phyloP scores from a whole-genome alignment of 1,140 invertebrate genomes.

The Odontomachus brunneus region DNA sequence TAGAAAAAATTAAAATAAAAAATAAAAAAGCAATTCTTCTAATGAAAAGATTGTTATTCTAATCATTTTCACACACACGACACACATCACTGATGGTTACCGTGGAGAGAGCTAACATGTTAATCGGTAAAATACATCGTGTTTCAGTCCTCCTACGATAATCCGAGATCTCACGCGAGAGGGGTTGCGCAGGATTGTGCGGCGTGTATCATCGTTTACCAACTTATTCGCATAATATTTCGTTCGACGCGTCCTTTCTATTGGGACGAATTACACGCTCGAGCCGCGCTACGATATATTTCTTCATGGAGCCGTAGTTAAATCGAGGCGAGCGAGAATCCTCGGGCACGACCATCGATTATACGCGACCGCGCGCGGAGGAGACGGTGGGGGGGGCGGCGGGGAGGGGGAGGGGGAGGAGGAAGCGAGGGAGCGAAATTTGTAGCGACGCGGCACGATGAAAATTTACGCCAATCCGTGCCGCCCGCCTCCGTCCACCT shows the following conservation, averaged over 20 bases:
- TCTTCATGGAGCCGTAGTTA: constrained; percentile 48
- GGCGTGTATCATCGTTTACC: constrained; percentile 14
- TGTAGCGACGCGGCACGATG: constrained; percentile 54
- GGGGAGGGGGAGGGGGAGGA: neutral
- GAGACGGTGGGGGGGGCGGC: too few species aligned
- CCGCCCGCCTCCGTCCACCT: neutral
- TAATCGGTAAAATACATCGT: too few species aligned
- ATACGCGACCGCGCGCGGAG: constrained; percentile 41
- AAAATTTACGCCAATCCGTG: constrained; percentile 67
- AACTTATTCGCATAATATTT: constrained; percentile 8
- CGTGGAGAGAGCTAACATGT: too few species aligned
- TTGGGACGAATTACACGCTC: constrained; percentile 18
- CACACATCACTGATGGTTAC: too few species aligned
- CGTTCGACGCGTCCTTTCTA: constrained; percentile 15
- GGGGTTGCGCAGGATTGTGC: too few species aligned
- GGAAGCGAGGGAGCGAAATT: constrained; percentile 25
- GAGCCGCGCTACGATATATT: constrained; percentile 32
- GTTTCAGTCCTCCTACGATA: too few species aligned
- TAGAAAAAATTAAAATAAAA: too few species aligned
- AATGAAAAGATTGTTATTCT: too few species aligned
- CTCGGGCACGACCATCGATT: constrained; percentile 61
- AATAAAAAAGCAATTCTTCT: too few species aligned
- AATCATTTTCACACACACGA: too few species aligned
- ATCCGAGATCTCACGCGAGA: too few species aligned
- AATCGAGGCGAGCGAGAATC: constrained; percentile 46